phyloP scores from a whole-genome alignment of 2,113 vertebrate species.

The Cryptoleucopteryx plumbea region DNA sequence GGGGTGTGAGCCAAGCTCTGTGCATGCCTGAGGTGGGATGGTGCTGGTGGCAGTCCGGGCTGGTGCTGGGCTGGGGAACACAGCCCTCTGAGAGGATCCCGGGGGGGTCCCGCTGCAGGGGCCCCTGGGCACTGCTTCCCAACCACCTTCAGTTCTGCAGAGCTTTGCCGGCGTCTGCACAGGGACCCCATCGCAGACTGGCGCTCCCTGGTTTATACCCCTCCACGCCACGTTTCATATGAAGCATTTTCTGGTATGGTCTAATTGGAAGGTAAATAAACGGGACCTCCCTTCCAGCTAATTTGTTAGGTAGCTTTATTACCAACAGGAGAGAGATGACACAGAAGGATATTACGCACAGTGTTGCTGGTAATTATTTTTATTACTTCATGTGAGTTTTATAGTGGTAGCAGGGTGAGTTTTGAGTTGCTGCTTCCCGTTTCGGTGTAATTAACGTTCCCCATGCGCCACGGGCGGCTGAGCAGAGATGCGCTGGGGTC shows the following conservation, averaged over 20 bases:
- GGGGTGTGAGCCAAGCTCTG: accelerated
- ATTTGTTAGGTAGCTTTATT: constrained; percentile 57
- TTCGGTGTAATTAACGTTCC: neutral
- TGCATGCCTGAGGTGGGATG: neutral
- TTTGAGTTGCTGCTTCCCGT: neutral
- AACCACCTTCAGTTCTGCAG: neutral
- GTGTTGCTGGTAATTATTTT: constrained; percentile 60
- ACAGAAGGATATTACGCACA: constrained; percentile 17
- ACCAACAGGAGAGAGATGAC: constrained; percentile 59
- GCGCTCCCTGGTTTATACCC: neutral
- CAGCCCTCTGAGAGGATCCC: neutral
- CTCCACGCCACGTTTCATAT: accelerated
- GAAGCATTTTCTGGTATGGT: neutral
- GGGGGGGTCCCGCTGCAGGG: no score
- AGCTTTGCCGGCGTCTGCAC: accelerated
- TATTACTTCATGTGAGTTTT: constrained; percentile 52
- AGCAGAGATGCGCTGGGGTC: neutral
- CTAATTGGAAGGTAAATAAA: constrained; percentile 54
- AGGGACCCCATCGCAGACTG: accelerated
- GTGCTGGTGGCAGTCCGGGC: neutral
- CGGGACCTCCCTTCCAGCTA: constrained; percentile 46
- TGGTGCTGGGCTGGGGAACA: neutral
- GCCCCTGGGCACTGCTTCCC: neutral
- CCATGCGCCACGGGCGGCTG: accelerated
- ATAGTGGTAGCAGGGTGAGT: neutral